Evolutionary conservation across 1,140 invertebrate species (phyloP).

Genomic region (Sycophaga agraensis): DNA sequence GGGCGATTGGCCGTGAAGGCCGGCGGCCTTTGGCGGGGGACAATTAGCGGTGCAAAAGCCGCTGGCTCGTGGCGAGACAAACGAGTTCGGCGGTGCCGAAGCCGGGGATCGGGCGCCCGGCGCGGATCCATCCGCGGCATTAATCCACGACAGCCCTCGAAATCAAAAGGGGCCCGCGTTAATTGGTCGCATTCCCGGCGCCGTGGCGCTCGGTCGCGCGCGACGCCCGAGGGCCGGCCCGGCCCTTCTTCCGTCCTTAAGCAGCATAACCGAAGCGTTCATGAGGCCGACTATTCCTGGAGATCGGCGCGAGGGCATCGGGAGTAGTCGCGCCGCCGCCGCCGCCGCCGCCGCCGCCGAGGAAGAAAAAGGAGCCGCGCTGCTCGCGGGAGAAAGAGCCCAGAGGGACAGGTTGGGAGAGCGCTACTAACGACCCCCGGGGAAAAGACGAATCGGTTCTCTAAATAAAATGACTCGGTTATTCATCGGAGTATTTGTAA

Average conservation of each 20-base stretch:
- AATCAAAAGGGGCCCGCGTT: slow-evolving; percentile 9
- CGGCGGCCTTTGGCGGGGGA: neutral
- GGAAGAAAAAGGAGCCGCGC: slow-evolving; percentile 3
- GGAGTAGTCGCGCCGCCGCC: too few species aligned
- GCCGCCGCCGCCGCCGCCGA: neutral
- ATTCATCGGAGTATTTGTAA: slow-evolving; percentile 58
- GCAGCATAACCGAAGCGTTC: slow-evolving; percentile 6
- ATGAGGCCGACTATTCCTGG: slow-evolving; percentile 4
- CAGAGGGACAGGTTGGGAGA: neutral
- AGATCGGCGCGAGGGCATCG: neutral
- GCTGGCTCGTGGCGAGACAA: neutral
- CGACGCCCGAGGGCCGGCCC: neutral
- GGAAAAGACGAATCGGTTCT: slow-evolving; percentile 55
- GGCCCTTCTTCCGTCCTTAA: neutral
- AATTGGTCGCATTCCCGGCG: slow-evolving; percentile 16
- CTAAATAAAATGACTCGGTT: slow-evolving; percentile 58
- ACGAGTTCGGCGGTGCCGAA: neutral
- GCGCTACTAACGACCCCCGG: slow-evolving; percentile 38
- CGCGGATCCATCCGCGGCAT: slow-evolving; percentile 12
- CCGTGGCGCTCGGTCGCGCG: neutral
- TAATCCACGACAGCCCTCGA: slow-evolving; percentile 1
- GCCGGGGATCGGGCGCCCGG: slow-evolving; percentile 27
- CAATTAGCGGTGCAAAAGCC: slow-evolving; percentile 21
- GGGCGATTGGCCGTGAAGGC: neutral
- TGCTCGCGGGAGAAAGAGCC: neutral